Evolutionary conservation across 1,140 invertebrate genomes (phyloP), one percentile per base, ranked within the genome.

Genomic region (Helicoverpa zea): DNA sequence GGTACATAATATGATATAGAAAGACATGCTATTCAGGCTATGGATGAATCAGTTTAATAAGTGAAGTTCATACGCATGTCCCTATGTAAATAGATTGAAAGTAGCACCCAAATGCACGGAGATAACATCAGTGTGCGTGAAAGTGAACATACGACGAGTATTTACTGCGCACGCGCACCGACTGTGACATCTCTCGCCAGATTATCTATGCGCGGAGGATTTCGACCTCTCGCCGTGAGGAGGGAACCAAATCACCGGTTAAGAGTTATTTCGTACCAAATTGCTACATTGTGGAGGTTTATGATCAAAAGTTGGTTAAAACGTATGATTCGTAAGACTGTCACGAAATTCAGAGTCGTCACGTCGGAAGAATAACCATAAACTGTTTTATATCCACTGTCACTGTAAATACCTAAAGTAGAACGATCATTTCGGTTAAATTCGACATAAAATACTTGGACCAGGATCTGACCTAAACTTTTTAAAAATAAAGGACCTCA

Each of bases 1-100:
- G 35, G 3, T 35, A 35, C 4, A 5, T 35, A 7, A 7, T 35
- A 35, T 35, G 35, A 35, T 35, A 35, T 7, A 3, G 35, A 35
- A 5, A 35, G 35, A 35, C 3, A 3, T 2, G 35, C 7, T 5
- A 35, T 35, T 35, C 35, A 7, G 7, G 35, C 4, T 35, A 35
- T 43, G 35, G 9, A 43, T 43, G 9, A 9, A 5, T 43, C 35
- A 43, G 35, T 43, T 7, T 43, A 43, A 43, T 43, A 43, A 43
- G 9, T 5, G 1, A 49, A 16, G 7, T 43, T 43, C 35, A n/a
- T 68, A 49, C 68, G 12, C 13, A 30, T 12, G 23, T 72, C 23
- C 35, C 58, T 72, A 54, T 72, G 68, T 72, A 68, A 68, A 68
- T 68, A 12, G 23, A 72, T 72, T 72, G 68, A 72, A 72, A 72